Conservation (phyloP, 2,888 invertebrate genomes). For the Pasiphila rectangulata region DNA sequence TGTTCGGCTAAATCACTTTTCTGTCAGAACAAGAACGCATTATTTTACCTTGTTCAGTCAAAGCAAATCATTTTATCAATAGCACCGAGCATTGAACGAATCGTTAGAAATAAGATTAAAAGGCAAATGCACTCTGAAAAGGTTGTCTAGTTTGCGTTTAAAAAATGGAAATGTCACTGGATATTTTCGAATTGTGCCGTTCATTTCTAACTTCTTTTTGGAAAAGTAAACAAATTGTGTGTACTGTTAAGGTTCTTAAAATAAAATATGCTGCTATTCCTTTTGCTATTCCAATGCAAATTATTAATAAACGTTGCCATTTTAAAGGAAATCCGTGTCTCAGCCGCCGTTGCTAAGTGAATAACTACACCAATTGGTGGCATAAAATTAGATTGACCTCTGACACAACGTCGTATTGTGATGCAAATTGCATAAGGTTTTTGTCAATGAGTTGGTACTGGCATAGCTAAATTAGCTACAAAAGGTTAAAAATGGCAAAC, state of each 20-base stretch:
- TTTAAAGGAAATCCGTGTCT: background rate
- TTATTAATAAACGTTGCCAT: background rate
- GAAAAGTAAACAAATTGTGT: background rate
- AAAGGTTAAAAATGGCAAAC: no score
- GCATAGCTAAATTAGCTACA: no score
- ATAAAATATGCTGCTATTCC: background rate
- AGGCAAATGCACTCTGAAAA: constrained; percentile 17
- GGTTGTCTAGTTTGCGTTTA: constrained; percentile 12
- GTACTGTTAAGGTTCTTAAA: background rate
- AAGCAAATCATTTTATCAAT: constrained; percentile 24
- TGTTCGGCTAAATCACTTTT: constrained; percentile 26
- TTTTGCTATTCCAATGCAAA: no score
- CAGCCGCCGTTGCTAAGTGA: background rate
- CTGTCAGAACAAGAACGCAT: constrained; percentile 26
- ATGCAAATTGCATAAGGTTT: constrained; percentile 55
- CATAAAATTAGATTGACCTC: constrained; percentile 43
- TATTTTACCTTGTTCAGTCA: constrained; percentile 23
- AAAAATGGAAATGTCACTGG: constrained; percentile 7
- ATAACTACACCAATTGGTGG: constrained; percentile 18
- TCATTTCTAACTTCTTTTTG: background rate
- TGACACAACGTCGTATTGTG: constrained; percentile 39
- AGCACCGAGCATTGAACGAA: constrained; percentile 13
- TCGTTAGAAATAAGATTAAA: constrained; percentile 26
- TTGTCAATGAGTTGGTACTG: constrained; percentile 51
- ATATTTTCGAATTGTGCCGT: background rate